Evolutionary conservation across 2,888 invertebrate genomes (phyloP).

Genomic region (Teleiodes luculella): DNA sequence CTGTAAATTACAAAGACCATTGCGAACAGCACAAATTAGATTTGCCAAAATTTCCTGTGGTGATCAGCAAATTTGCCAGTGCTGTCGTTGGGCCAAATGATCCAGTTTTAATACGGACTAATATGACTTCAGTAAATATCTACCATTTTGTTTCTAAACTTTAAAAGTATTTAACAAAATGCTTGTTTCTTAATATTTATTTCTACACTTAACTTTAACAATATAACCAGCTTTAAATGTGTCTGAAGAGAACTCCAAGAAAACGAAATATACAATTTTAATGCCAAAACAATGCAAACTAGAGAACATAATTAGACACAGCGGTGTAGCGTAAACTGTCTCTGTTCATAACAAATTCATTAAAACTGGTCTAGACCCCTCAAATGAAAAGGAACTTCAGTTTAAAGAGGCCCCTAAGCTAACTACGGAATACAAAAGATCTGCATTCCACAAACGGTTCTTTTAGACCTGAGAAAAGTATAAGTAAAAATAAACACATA

Average conservation of each 20-base stretch:
- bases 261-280: not conserved
- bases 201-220: no score
- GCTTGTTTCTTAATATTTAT: no score
- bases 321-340: not conserved
- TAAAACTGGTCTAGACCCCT: not conserved
- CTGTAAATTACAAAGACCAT: constrained; percentile 91
- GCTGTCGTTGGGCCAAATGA: constrained; percentile 86
- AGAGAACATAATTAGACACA: not conserved
- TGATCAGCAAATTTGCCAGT: constrained; percentile 93
- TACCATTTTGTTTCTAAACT: no score
- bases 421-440: not conserved
- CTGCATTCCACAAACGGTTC: no score
- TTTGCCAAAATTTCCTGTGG: constrained; percentile 86
- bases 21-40: constrained; percentile 89
- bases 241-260: no score
- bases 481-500: no score
- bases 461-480: no score
- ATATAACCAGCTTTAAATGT: no score
- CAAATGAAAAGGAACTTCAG: not conserved
- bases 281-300: not conserved
- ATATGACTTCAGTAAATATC: constrained; percentile 47
- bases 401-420: not conserved
- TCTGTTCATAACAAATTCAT: not conserved
- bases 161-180: no score
- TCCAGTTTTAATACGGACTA: constrained; percentile 72